Evolutionary conservation across 2,888 invertebrate genomes (phyloP).

Genomic region (Ophioninae sp.): DNA sequence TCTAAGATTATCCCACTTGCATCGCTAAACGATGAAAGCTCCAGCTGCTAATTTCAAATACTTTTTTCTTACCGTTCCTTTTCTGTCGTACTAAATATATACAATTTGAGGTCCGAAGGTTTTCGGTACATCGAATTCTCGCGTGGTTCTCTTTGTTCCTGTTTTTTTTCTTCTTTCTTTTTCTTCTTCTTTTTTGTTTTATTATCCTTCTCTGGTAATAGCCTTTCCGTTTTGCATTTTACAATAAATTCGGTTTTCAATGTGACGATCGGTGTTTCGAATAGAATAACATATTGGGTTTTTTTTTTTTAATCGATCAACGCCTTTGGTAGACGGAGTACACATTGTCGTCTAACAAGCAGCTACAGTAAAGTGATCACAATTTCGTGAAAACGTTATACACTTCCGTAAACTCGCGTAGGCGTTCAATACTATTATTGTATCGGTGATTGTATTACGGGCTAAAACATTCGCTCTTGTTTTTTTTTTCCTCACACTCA

Average conservation of each 20-base stretch:
- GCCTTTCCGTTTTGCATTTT: constrained; percentile 32
- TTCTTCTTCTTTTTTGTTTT: background rate
- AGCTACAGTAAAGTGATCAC: constrained; percentile 37
- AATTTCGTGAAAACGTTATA: constrained; percentile 26
- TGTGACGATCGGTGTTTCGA: constrained; percentile 29
- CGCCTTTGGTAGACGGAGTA: constrained; percentile 14
- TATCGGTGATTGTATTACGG: constrained; percentile 34
- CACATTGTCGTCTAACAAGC: constrained; percentile 37
- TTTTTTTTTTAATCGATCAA: constrained; percentile 10
- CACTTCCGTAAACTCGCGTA: constrained; percentile 43
- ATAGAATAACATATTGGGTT: constrained; percentile 15
- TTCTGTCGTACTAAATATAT: constrained; percentile 52
- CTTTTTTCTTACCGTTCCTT: constrained; percentile 18
- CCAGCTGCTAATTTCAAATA: constrained; percentile 46
- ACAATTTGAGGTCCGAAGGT: constrained; percentile 59
- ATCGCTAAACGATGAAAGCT: constrained; percentile 52
- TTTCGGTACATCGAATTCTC: constrained; percentile 33
- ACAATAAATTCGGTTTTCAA: constrained; percentile 32
- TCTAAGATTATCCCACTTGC: constrained; percentile 46
- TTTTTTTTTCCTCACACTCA: background rate
- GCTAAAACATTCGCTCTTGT: constrained; percentile 6
- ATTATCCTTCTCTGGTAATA: background rate
- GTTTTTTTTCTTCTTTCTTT: background rate
- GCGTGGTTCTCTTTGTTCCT: background rate
- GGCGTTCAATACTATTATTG: constrained; percentile 47